Base-by-base conservation (phyloP, 2,113 vertebrate species). In the Saccopteryx leptura region DNA sequence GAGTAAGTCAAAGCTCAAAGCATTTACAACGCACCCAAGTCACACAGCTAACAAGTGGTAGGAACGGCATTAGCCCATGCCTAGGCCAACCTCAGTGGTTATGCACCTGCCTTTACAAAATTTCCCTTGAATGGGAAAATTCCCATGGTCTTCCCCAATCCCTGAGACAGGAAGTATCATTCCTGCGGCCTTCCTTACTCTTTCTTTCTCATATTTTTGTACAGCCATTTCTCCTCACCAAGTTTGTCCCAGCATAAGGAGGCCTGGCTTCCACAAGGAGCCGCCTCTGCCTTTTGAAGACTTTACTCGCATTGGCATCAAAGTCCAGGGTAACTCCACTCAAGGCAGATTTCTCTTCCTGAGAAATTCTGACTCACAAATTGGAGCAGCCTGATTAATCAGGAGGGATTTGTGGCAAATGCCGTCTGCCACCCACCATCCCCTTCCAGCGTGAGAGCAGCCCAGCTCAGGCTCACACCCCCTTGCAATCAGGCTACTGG, bases 351-450 rank as follows among this genome's bases (percentile, higher is more conserved):
- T 96, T 97, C 69, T 93, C 31, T 90, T 71, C 92, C 9, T 9
- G 90, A 96, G 69, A 88, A 85, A 23, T 18, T 80, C 48, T 97
- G 82, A 52, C 2, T 87, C 46, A 84, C 91, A 68, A 81, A 97
- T 65, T 48, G 88, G 61, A 97, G 66, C 80, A 91, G n/a, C 52
- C 86, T 97, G 82, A 97, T 97, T 97, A 97, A 89, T 98, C 96
- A 97, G 89, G 81, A 95, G 87, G 86, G 60, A 91, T 81, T 89
- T 72, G 87, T 65, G 61, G 71, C 31, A 89, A 97, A 96, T 88
- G 65, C 76, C 76, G 69, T 80, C 87, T 82, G 94, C 66, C 15
- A 0, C 86, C 83, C 2, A 0, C 84, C 66, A 69, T 9, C 9
- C 46, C 3, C 58, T 89, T 93, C 31, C 92, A 69, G 95, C 71